A percentile compares a stretch with the other conserved stretches of the same genome.
Evolutionary conservation across 2,113 vertebrate species (phyloP).

Genomic region (Forbesichthys papilliferus): DNA sequence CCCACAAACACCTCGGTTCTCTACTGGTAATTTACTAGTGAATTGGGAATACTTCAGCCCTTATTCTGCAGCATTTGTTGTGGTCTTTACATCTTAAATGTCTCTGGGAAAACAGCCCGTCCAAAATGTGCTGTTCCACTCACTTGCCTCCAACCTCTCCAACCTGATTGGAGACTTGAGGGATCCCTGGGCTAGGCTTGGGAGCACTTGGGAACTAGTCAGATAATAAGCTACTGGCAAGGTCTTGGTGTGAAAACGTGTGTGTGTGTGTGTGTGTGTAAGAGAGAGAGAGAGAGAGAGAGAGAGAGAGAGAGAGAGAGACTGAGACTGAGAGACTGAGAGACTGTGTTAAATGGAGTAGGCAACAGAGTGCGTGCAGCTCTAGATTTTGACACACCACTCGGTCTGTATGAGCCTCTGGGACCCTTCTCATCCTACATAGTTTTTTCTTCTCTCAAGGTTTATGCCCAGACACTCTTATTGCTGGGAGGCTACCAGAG

Average conservation of each 20-base stretch:
- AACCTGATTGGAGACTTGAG: conserved; percentile 51
- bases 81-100: conserved; percentile 14
- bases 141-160: conserved; percentile 39
- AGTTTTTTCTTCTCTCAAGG: conserved; percentile 58
- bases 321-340: background rate
- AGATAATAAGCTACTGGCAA: conserved; percentile 54
- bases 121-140: conserved; percentile 29
- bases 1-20: conserved; percentile 28
- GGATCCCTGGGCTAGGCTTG: conserved; percentile 51
- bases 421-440: conserved; percentile 73
- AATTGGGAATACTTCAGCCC: conserved; percentile 4
- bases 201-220: conserved; percentile 53
- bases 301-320: background rate
- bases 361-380: conserved; percentile 42
- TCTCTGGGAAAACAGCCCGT: conserved; percentile 20
- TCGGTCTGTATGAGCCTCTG: conserved; percentile 79
- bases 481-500: conserved; percentile 74
- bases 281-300: conserved; percentile 12
- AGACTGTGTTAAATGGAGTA: conserved; percentile 43
- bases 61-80: background rate
- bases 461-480: conserved; percentile 73
- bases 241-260: conserved; percentile 22
- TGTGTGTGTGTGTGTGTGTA: background rate
- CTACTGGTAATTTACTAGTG: conserved; percentile 7
- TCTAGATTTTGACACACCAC: conserved; percentile 73